A percentile compares a stretch with the other conserved stretches of the same genome.
These are phyloP conservation scores for Argopecten irradians DNA, from an alignment of 1,140 invertebrate genomes.

Conservation along the genomic window DNA sequence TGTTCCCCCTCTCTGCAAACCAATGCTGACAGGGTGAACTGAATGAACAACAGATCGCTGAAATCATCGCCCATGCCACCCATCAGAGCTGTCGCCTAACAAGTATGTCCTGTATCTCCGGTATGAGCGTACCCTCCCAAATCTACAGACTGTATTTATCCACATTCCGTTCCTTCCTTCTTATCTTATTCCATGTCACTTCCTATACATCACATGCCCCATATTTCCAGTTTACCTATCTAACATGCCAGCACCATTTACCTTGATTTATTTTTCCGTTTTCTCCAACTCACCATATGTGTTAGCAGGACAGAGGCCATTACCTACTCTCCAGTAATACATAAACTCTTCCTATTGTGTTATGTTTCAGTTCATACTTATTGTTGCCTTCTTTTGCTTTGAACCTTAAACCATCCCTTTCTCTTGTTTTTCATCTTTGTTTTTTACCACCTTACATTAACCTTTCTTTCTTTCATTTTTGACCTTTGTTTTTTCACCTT, in stretches of 20 bases:
- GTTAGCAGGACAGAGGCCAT: neutral
- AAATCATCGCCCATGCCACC: neutral
- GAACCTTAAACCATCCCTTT: no score
- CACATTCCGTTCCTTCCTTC: neutral
- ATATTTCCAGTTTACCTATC: neutral
- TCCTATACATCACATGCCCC: neutral
- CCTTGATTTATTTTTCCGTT: neutral
- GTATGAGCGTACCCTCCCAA: neutral
- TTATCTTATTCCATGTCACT: constrained; percentile 5
- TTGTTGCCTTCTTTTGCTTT: no score
- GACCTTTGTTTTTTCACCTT: no score
- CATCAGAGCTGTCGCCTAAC: neutral
- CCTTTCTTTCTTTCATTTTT: no score
- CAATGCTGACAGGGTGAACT: neutral
- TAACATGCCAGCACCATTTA: neutral
- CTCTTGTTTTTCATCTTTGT: no score
- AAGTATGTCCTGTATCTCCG: constrained; percentile 2
- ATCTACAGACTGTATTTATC: neutral
- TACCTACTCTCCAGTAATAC: neutral
- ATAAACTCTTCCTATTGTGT: no score
- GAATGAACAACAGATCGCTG: neutral
- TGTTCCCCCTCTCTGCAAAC: neutral
- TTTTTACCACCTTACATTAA: no score
- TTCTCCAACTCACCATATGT: neutral
- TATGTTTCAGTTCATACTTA: no score